phyloP scores from a whole-genome alignment of 2,888 invertebrate genomes.

The Philonicus albiceps region DNA sequence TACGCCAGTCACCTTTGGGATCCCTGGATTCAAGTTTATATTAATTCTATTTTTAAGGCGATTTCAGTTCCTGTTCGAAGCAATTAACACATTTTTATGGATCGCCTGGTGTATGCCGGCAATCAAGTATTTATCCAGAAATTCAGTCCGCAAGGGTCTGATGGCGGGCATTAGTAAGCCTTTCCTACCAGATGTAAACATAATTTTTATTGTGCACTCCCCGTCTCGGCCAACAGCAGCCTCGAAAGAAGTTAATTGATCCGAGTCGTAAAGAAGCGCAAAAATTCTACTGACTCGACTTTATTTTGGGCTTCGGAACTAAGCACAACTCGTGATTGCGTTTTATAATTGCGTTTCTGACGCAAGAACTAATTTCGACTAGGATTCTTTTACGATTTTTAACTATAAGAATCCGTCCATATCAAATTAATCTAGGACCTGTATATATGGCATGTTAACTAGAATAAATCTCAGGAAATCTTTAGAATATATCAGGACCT shows the following conservation, averaged over 20 bases:
- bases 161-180: neutral
- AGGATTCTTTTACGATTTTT: neutral
- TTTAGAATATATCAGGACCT: too few relatives aligned
- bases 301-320: neutral
- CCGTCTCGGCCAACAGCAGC: neutral
- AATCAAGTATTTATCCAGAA: neutral
- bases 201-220: neutral
- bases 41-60: neutral
- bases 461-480: too few relatives aligned
- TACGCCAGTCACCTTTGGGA: neutral
- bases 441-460: too few relatives aligned
- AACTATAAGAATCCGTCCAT: too few relatives aligned
- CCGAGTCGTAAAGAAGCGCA: neutral
- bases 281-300: neutral
- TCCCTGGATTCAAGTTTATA: neutral
- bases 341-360: neutral
- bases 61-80: neutral
- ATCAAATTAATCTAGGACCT: too few relatives aligned
- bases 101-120: neutral
- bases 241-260: neutral
- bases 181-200: neutral
- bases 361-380: neutral
- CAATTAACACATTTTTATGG: slow-evolving; percentile 18
- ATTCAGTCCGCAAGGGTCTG: neutral
- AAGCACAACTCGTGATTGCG: neutral